Base-by-base conservation (phyloP, 2,797 vertebrate genomes). In the Betta splendens region DNA sequence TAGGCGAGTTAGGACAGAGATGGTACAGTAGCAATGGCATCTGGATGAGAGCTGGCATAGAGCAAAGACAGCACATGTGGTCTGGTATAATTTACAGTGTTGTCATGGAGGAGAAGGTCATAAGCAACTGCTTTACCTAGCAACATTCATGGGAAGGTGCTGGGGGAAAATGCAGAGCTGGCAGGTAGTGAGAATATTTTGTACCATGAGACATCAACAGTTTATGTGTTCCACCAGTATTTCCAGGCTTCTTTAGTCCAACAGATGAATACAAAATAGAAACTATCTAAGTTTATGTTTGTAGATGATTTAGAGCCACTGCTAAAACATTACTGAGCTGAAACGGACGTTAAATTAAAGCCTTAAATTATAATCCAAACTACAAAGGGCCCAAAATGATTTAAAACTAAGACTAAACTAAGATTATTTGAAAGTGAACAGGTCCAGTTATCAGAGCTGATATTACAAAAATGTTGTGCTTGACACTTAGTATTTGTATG, bases 51-150 rank as follows among this genome's bases (percentile, higher is more conserved):
- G 87, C 65, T 81, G 78, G 70, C 80, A 72, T 12, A 13, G 51
- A 39, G 50, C 48, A 70, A 54, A 76, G 45, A 78, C 67, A 82
- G 79, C 83, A 89, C 86, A 88, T 89, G 84, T 85, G 86, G 80
- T 82, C 78, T 43, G 52, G 62, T 78, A 77, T 89, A 87, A 91
- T 90, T 91, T 89, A 91, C 86, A 67, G 69, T 77, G 85, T 86
- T 88, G 87, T 87, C 85, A 84, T 77, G 77, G 67, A 86, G 75
- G 68, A 81, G 76, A 20, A 44, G 74, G 83, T 87, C 79, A 79
- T 77, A 86, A 85, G 80, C 77, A 87, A 89, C 57, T 83, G 84
- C 86, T 87, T 89, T 82, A 78, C 84, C 64, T 87, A 89, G 85
- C 83, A 91, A 89, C 87, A 82, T 81, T 80, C 72, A 86, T 69